These are phyloP conservation scores for Craterocephalus amniculus DNA, from an alignment of 2,797 vertebrate genomes.

Conservation along the genomic window DNA sequence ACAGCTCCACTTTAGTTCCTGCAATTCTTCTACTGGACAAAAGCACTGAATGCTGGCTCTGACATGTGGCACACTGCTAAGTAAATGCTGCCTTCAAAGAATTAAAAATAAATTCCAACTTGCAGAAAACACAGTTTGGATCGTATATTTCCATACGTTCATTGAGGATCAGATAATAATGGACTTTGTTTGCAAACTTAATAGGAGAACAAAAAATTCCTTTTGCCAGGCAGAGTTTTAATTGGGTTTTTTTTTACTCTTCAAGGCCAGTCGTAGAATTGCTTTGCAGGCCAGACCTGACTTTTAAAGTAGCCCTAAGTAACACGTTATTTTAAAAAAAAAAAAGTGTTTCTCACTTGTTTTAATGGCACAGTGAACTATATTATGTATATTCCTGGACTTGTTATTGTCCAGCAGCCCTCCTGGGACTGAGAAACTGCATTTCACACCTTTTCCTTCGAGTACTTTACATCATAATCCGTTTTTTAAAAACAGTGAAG, in stretches of 20 bases:
- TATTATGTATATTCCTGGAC: background rate
- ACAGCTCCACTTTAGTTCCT: slow-evolving; percentile 5
- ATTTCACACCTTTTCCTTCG: background rate
- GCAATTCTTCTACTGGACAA: slow-evolving; percentile 2
- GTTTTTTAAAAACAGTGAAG: no score
- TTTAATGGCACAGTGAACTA: background rate
- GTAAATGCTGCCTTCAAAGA: background rate
- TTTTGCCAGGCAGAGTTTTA: background rate
- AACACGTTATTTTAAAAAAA: no score
- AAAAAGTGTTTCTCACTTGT: background rate
- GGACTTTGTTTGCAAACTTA: background rate
- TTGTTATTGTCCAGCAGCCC: background rate
- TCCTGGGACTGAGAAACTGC: background rate
- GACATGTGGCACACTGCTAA: slow-evolving; percentile 1
- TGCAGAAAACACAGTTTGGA: background rate
- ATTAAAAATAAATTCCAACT: slow-evolving; percentile 1
- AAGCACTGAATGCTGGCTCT: slow-evolving; percentile 2
- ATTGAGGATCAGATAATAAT: background rate
- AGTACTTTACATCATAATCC: no score
- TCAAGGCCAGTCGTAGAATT: background rate
- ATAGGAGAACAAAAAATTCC: background rate
- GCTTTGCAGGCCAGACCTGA: background rate
- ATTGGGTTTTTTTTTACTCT: background rate
- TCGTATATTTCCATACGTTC: background rate
- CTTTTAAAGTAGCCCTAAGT: background rate